A percentile compares a stretch with the other conserved stretches of the same genome.
Evolutionary conservation across 2,797 vertebrate genomes (phyloP).

Genomic region (Novumbra hubbsi): DNA sequence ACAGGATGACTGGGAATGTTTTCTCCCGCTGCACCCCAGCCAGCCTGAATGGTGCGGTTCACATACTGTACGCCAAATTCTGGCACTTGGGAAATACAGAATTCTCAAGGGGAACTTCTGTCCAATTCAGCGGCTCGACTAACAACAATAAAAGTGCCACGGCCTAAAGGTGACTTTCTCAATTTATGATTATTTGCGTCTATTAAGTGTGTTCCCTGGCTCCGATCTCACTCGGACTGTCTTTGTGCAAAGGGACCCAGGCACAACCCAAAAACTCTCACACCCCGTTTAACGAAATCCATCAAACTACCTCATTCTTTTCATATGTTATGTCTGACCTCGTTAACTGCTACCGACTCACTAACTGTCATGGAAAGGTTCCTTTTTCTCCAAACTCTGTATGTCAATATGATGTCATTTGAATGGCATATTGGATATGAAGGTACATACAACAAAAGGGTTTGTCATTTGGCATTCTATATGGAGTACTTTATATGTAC

Average conservation of each 20-base stretch:
- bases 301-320: conserved; percentile 72
- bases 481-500: not conserved
- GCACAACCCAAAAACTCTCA: conserved; percentile 79
- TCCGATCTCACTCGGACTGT: conserved; percentile 81
- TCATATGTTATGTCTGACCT: conserved; percentile 63
- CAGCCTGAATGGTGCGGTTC: conserved; percentile 45
- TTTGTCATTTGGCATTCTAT: not conserved
- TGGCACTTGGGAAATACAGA: conserved; percentile 77
- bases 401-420: conserved; percentile 23
- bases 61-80: conserved; percentile 72
- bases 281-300: conserved; percentile 57
- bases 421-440: conserved; percentile 10
- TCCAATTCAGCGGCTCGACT: conserved; percentile 82
- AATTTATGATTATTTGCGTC: conserved; percentile 92
- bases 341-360: conserved; percentile 55
- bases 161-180: conserved; percentile 88
- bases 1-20: conserved; percentile 80
- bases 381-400: conserved; percentile 20
- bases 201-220: conserved; percentile 91
- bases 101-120: conserved; percentile 83
- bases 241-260: conserved; percentile 78
- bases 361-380: conserved; percentile 5
- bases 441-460: not conserved
- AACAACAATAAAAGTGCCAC: conserved; percentile 89
- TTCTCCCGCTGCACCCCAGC: conserved; percentile 77